phyloP scores from a whole-genome alignment of 2,113 vertebrate species.

The Coracopsis vasa region DNA sequence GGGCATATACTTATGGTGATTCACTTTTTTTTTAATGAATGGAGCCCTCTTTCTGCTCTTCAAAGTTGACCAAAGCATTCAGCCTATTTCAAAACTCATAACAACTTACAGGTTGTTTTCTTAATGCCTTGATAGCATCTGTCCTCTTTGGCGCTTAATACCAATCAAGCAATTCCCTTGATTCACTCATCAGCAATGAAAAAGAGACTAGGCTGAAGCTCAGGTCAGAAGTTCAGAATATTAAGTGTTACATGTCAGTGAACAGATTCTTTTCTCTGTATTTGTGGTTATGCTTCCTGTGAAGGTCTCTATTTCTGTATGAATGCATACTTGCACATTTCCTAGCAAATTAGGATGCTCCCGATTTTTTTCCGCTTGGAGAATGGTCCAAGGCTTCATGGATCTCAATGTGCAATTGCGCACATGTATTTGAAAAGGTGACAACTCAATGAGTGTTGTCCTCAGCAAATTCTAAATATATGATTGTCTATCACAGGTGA shows the following conservation, averaged over 20 bases:
- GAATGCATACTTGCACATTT: not conserved
- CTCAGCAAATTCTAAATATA: not conserved
- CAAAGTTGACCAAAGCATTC: not conserved
- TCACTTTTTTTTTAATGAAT: not conserved
- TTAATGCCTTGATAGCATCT: not conserved
- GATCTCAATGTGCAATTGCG: not conserved
- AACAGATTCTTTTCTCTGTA: not conserved
- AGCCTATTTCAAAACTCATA: not conserved
- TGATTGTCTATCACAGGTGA: not conserved
- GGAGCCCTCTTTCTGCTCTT: not conserved
- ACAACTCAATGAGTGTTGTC: not conserved
- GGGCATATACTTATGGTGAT: fast-evolving
- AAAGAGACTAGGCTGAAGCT: not conserved
- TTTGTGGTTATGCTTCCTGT: not conserved
- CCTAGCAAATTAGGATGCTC: not conserved
- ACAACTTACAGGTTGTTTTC: not conserved
- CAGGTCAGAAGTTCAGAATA: not conserved
- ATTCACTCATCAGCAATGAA: not conserved
- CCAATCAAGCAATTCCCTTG: not conserved
- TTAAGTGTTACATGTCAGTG: not conserved
- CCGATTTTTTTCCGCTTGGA: not conserved
- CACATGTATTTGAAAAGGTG: not conserved
- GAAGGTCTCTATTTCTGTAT: not conserved
- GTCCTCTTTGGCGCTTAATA: not conserved
- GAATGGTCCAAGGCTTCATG: not conserved